phyloP scores from a whole-genome alignment of 2,797 vertebrate species.

The Xiphorhynchus erythropygius region DNA sequence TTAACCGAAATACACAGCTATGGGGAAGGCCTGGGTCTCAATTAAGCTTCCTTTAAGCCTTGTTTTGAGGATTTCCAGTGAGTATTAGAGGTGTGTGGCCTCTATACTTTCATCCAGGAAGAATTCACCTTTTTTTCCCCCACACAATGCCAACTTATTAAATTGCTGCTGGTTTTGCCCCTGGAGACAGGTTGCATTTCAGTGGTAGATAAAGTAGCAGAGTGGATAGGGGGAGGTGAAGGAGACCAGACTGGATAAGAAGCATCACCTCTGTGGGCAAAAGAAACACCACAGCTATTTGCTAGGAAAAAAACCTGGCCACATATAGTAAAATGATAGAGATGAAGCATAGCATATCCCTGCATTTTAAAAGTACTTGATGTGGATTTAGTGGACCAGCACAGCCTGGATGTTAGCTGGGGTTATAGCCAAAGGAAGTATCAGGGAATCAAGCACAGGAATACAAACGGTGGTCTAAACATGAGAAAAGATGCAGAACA shows the following conservation, averaged over 20 bases:
- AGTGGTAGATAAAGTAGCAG: background rate
- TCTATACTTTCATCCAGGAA: background rate
- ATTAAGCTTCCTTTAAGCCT: background rate
- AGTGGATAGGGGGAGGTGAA: background rate
- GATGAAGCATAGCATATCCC: background rate
- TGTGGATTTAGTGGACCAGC: background rate
- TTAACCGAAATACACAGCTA: background rate
- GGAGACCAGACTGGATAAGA: background rate
- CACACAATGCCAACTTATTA: background rate
- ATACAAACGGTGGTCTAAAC: background rate
- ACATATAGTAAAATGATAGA: background rate
- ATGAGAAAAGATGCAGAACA: background rate
- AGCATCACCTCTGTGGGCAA: background rate
- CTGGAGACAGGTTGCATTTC: background rate
- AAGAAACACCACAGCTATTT: background rate
- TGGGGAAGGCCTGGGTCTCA: background rate
- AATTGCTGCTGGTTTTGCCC: background rate
- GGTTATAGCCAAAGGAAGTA: background rate
- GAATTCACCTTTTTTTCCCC: background rate
- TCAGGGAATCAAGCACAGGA: background rate
- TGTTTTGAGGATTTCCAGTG: constrained; percentile 3
- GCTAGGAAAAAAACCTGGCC: background rate
- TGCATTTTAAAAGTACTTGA: background rate
- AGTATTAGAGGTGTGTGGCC: background rate
- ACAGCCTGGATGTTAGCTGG: background rate